Base-by-base conservation (phyloP, 2,888 invertebrate species). In the Phengaris arion region DNA sequence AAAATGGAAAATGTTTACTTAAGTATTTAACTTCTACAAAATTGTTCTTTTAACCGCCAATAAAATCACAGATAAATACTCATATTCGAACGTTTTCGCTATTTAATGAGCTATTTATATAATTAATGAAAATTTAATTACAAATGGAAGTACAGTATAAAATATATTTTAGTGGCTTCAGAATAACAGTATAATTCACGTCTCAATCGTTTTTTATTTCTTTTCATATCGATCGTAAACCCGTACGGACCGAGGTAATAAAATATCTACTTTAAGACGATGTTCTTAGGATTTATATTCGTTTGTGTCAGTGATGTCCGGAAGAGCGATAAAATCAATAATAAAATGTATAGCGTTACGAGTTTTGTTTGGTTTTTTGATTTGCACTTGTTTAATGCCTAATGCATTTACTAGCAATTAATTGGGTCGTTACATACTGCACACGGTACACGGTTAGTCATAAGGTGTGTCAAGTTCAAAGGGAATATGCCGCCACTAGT, bases 401-500 rank as follows among this genome's bases (percentile, higher is more conserved):
- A 45, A 13, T 45, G 68, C 45, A 13, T 45, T 22, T 87, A 89
- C 89, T 85, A 12, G 70, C 55, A 45, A 46, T 70, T 35, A 70
- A 22, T 73, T 51, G 59, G 52, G 57, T 73, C 81, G 81, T 81
- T 84, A 82, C 83, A 84, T 88, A 48, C 6, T 22, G 64, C 64
- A 35, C 64, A 45, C 35, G 64, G 35, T 64, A 12, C 2, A 45
- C 6, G 35, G 57, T 10, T 10, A 5, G 15, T 22, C 22, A 22
- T 22, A 22, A 22, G 22, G 22, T 12, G 35, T 35, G 45, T 15
- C 57, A 59, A 22, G 0, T 59, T 57, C 57, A 22, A 59, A 9
- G 6, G 35, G 3, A 9, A 35, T 35, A 35, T 4, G 35, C 35
- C 35, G 35, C 35, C 2, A 0, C 35, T 35, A 35, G 35, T 35